These are phyloP conservation scores for Halyomorpha halys DNA, from an alignment of 1,140 invertebrate species.

Conservation along the genomic window DNA sequence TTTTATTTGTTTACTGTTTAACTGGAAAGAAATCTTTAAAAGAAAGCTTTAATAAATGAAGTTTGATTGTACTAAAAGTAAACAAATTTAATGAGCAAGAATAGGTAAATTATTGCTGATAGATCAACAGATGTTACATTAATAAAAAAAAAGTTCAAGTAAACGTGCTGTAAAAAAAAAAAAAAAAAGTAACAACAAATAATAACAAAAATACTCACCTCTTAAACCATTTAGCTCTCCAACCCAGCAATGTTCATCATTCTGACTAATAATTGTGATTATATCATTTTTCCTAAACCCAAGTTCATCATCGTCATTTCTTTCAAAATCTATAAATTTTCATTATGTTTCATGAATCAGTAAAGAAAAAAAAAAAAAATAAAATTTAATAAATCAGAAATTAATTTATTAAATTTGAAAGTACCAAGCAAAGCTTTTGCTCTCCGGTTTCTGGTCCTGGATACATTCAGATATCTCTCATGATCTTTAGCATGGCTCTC, in stretches of 20 bases:
- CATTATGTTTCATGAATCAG: constrained; percentile 26
- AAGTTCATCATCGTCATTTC: constrained; percentile 96
- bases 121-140: no score
- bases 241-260: constrained; percentile 99
- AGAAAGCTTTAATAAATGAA: no score
- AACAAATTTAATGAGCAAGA: no score
- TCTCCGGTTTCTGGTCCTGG: constrained; percentile 70
- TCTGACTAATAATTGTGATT: constrained; percentile 92
- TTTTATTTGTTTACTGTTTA: no score
- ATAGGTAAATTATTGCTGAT: no score
- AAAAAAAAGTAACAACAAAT: no score
- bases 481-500: constrained; percentile 91
- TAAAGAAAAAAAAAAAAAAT: no score
- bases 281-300: constrained; percentile 98
- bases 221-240: constrained; percentile 94
- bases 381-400: constrained; percentile 10
- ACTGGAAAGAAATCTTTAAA: no score
- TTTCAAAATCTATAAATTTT: constrained; percentile 73
- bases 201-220: constrained; percentile 40
- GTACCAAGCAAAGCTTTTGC: constrained; percentile 83
- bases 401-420: constrained; percentile 11
- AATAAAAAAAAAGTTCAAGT: no score
- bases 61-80: no score
- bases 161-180: no score
- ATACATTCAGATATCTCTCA: constrained; percentile 86